These are phyloP conservation scores for Periphyllus acericola DNA, from an alignment of 2,888 invertebrate genomes.

Conservation along the genomic window DNA sequence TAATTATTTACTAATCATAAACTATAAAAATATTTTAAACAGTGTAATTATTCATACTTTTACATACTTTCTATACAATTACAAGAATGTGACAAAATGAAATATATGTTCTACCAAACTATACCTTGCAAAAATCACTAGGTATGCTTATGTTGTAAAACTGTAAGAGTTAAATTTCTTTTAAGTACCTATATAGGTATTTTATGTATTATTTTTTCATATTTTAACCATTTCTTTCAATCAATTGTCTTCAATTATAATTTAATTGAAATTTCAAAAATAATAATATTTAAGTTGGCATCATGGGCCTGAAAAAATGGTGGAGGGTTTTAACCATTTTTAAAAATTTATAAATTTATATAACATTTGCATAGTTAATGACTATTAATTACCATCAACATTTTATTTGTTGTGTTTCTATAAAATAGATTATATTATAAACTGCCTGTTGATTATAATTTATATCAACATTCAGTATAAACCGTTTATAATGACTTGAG, in stretches of 20 bases:
- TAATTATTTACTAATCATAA: not conserved
- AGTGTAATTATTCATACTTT: no score
- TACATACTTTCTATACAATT: no score
- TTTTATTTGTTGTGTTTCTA: constrained; percentile 27
- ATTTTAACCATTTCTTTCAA: not conserved
- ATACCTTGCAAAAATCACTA: not conserved
- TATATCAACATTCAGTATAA: constrained; percentile 8
- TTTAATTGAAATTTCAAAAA: not conserved
- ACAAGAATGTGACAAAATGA: not conserved
- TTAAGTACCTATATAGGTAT: not conserved
- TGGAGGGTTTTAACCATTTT: constrained; percentile 12
- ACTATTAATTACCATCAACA: constrained; percentile 5
- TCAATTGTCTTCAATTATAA: not conserved
- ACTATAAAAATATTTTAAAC: not conserved
- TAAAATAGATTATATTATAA: no score
- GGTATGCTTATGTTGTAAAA: not conserved
- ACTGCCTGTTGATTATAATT: constrained; percentile 16
- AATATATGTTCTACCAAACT: not conserved
- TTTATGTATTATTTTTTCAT: not conserved
- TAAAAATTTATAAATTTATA: constrained; percentile 22
- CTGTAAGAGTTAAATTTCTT: not conserved
- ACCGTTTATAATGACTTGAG: not conserved
- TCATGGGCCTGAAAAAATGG: constrained; percentile 16
- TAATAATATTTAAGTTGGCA: not conserved
- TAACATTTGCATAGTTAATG: not conserved